Base-by-base conservation (phyloP, 2,797 vertebrate genomes). In the Amniataba percoides region DNA sequence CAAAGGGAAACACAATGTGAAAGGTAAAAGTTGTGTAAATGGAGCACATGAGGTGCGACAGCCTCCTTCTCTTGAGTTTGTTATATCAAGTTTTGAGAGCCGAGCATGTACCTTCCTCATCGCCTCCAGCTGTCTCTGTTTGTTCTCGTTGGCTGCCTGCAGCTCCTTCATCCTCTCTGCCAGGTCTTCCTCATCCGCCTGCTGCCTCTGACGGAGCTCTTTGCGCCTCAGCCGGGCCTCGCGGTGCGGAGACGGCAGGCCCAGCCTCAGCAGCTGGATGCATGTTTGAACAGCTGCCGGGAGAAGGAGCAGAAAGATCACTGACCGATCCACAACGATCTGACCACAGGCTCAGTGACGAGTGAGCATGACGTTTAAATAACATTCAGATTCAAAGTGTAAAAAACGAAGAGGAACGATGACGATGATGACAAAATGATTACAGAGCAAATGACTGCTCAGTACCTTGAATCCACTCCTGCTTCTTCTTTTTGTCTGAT, bases 381-480 rank as follows among this genome's bases (percentile, higher is more conserved):
- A 4, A 64, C n/a, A 34, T 42, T 7, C 13, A 12, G 18, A 14
- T n/a, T 16, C 7, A 11, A n/a, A 8, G 42, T 10, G 5, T 25
- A 31, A 21, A 15, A n/a, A 21, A 18, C 39, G 27, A 48, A 45
- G 4, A 45, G 19, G 64, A 1, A 8, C 9, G 45, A 48, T 48
- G 45, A 25, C 4, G 3, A 34, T 19, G 21, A 64, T 40, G 21
- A 75, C 0, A 12, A 34, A 36, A 74, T 10, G 27, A 46, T 27
- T n/a, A 57, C 3, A 74, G 25, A 61, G 49, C 16, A 16, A 69
- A 72, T 43, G 2, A 51, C 45, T 13, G 2, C 9, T 65, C 51
- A 43, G 77, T 90, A 99, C 98, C 97, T 95, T 98, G 97, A 89
- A 99, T 97, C 98, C 98, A 99, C 72, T 99, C 97, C 83, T 98